Percentiles rank a stretch among this genome's conserved stretches.
Evolutionary conservation across 2,797 vertebrate species (phyloP).

Genomic region (Glyptemys insculpta): DNA sequence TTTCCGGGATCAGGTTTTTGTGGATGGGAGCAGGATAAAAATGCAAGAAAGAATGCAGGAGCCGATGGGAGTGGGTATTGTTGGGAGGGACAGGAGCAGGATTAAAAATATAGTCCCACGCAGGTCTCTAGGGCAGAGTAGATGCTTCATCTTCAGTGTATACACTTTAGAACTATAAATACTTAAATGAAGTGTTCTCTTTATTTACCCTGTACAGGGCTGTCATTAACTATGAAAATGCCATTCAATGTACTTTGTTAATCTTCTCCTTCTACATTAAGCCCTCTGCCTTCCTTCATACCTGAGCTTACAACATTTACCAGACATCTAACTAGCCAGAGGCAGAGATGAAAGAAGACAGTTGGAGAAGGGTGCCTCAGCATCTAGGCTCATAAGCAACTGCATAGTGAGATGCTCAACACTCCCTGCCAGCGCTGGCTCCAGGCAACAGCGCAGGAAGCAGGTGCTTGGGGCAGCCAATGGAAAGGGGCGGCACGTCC

Average conservation of each 20-base stretch:
- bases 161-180: not conserved
- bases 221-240: not conserved
- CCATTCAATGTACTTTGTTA: not conserved
- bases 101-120: no score
- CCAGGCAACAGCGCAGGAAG: no score
- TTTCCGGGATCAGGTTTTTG: no score
- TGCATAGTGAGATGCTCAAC: not conserved
- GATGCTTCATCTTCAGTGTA: not conserved
- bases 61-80: no score
- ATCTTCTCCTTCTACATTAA: not conserved
- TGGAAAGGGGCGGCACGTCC: no score
- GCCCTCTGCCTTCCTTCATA: not conserved
- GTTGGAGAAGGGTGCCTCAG: not conserved
- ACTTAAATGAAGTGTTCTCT: accelerated
- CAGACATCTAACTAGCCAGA: no score
- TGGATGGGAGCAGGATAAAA: no score
- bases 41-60: no score
- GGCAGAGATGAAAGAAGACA: not conserved
- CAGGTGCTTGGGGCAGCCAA: no score
- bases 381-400: accelerated
- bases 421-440: no score
- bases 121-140: no score
- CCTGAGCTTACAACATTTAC: not conserved
- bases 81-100: no score
- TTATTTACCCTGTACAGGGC: not conserved